These are phyloP conservation scores for Neotragus pygmaeus DNA, from an alignment of 2,113 vertebrate species.

Conservation along the genomic window DNA sequence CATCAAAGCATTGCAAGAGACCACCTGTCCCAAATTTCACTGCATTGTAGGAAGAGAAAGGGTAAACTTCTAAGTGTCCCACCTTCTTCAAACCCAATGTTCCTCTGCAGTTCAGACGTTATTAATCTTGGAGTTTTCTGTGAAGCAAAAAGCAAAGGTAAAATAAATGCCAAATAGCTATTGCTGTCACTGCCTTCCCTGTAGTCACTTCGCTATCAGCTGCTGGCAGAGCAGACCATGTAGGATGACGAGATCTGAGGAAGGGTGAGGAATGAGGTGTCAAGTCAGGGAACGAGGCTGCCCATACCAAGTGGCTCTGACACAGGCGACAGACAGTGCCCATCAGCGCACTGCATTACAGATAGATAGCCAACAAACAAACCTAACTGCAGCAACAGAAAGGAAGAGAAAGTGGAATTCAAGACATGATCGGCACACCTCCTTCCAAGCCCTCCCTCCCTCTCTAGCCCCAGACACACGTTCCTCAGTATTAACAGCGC, in stretches of 20 bases:
- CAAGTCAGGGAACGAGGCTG: neutral
- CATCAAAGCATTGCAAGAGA: neutral
- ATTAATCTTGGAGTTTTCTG: neutral
- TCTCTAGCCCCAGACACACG: neutral
- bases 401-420: accelerated
- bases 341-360: neutral
- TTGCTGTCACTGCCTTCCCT: neutral
- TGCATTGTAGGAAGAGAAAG: neutral
- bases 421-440: neutral
- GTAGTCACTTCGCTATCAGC: neutral
- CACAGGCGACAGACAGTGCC: neutral
- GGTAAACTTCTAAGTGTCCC: neutral
- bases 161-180: neutral
- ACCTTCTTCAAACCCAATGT: neutral
- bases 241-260: neutral
- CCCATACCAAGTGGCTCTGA: neutral
- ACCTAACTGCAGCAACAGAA: neutral
- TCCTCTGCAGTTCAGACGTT: neutral
- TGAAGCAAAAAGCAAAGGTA: neutral
- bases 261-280: constrained; percentile 47
- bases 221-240: neutral
- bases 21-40: neutral
- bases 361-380: neutral
- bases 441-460: neutral
- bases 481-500: neutral